Evolutionary conservation across 2,113 vertebrate genomes (phyloP).

Genomic region (Pelvicachromis taeniatus): DNA sequence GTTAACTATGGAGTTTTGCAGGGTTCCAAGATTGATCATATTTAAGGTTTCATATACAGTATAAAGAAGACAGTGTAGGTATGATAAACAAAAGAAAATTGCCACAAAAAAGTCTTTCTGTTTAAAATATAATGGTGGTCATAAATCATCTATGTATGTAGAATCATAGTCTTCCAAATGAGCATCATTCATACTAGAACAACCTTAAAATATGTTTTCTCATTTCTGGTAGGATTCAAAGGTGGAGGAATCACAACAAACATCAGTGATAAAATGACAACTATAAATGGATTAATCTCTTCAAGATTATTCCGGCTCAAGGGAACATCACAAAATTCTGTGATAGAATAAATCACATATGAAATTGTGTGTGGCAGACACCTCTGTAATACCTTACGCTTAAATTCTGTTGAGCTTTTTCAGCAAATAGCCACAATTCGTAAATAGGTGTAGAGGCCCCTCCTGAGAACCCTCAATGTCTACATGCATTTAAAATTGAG

Average conservation of each 20-base stretch:
- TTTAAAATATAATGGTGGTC: background rate
- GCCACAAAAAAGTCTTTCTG: background rate
- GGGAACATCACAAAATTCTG: constrained; percentile 1
- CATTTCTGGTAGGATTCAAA: constrained; percentile 33
- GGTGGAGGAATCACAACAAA: constrained; percentile 37
- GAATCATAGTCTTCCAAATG: background rate
- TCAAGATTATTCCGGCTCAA: constrained; percentile 8
- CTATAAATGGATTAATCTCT: constrained; percentile 6
- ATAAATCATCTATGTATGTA: background rate
- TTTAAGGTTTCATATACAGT: background rate
- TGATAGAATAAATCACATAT: constrained; percentile 14
- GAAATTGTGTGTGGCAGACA: constrained; percentile 34
- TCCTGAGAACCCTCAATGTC: no score
- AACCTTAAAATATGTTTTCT: constrained; percentile 15
- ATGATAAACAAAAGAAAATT: no score
- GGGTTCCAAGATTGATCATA: background rate
- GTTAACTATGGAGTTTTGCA: no score
- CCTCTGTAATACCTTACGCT: constrained; percentile 16
- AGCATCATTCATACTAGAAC: background rate
- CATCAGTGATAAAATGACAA: constrained; percentile 29
- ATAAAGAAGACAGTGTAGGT: background rate
- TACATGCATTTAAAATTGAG: no score
- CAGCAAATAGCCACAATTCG: constrained; percentile 7
- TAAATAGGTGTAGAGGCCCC: constrained; percentile 26
- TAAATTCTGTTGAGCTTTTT: constrained; percentile 22